Conservation (phyloP, 2,797 vertebrate genomes). For the Sciurus vulgaris region DNA sequence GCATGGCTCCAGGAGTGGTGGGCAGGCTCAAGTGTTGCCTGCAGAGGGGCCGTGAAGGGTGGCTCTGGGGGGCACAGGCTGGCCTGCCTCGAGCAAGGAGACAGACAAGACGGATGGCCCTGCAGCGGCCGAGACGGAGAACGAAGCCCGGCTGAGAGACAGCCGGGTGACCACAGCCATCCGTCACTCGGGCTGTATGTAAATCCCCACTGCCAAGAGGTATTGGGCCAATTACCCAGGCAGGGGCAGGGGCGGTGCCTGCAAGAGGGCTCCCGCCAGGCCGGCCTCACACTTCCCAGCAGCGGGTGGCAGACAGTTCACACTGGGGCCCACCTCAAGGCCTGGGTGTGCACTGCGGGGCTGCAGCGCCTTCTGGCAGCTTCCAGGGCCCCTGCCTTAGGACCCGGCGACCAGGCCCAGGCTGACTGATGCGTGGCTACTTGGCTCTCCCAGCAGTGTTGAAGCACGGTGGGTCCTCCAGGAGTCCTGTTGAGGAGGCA, state of each 20-base stretch:
- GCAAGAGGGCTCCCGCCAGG: constrained; percentile 73
- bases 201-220: constrained; percentile 85
- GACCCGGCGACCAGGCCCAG: too few species aligned
- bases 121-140: constrained; percentile 71
- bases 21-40: neutral
- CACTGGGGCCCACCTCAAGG: constrained; percentile 66
- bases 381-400: too few species aligned
- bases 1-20: neutral
- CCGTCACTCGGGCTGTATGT: constrained; percentile 83
- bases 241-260: constrained; percentile 76
- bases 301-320: constrained; percentile 84
- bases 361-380: constrained; percentile 69
- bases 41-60: neutral
- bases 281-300: constrained; percentile 83
- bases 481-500: neutral
- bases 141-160: constrained; percentile 64
- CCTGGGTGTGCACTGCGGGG: constrained; percentile 76
- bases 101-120: constrained; percentile 77
- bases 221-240: constrained; percentile 88
- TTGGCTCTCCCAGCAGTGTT: neutral
- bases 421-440: neutral
- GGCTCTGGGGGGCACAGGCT: neutral
- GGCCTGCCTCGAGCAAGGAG: constrained; percentile 58
- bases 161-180: constrained; percentile 70
- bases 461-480: neutral